Base-by-base conservation (phyloP, 2,888 invertebrate species). In the Schizotus pectinicornis region DNA sequence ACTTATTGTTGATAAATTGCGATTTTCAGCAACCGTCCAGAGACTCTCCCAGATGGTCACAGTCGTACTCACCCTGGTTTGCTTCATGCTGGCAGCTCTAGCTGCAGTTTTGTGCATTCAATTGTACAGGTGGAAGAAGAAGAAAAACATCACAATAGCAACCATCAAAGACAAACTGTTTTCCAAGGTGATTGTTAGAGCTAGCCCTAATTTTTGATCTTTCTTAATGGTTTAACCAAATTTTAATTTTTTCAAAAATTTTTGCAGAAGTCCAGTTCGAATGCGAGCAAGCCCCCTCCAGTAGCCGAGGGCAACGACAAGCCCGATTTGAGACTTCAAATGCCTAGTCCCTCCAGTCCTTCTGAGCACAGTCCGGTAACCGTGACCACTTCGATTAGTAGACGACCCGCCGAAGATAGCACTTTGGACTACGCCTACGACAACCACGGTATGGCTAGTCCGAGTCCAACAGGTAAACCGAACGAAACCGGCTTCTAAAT, bases 341-440 rank as follows among this genome's bases (percentile, higher is more conserved):
- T 22, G 5, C 22, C 22, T 22, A 22, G 22, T 22, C 22, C 22
- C 22, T 22, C 67, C 30, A 59, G 69, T 7, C 69, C 71, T 43
- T 74, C 76, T 0, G 77, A 76, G 22, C 72, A 75, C 43, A 79
- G 78, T 64, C 80, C 80, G 3, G 76, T 74, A 50, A 91, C 90
- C 0, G 83, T 88, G 42, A 88, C 88, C 67, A 90, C 91, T 3
- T 86, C 88, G 0, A 81, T 90, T 0, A 89, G 88, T 64, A 82
- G 91, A 56, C 85, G 90, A 68, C 91, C 91, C 0, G 89, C 90
- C 11, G 91, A 92, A 75, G 91, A 91, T 64, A 71, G 71, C 53
- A 89, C 90, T 1, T 79, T 89, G 36, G 91, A 91, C 68, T 91
- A 89, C 69, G 89, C 90, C 0, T 91, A 91, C 72, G 91, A 91